Evolutionary conservation across 1,140 invertebrate genomes (phyloP), one percentile per base, ranked within the genome.

Genomic region (Drosophila subobscura): DNA sequence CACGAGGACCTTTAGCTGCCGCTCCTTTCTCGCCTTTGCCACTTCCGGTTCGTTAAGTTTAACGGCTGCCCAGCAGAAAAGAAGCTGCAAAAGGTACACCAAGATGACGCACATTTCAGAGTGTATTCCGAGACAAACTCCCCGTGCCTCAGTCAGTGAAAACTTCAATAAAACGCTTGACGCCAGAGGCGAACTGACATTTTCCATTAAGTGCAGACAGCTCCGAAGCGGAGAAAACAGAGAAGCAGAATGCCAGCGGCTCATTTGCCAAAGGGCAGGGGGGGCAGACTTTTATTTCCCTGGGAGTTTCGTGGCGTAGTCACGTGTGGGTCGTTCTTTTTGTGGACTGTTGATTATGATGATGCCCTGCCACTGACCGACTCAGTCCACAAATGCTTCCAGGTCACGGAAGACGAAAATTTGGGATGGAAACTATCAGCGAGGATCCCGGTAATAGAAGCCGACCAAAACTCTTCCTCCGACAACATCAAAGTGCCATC

Each of bases 101-200:
- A 25, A 40, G 59, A 61, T 64, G 61, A 51, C 65, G 51, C 61
- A 68, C 54, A 52, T 47, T 45, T 64, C 64, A 54, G 56, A 51
- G 58, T 55, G 66, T 65, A 47, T 71, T 50, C 29, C 29, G 58
- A 56, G 37, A 45, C 7, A 3, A 8, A 33, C 29, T 8, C 0
- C 7, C 20, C 41, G n/a, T n/a, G 44, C 8, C 51, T 63, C 65
- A 44, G 61, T 60, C 60, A 52, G 68, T 89, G 73, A 45, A 89
- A 85, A 84, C 85, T 89, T 84, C 84, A 89, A 89, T 89, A 89
- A 84, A 89, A 89, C 83, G 77, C 81, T 86, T 86, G 81, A 78
- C 77, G 81, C 81, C 79, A 56, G 81, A 77, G 81, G 83, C 77
- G 61, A 81, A 88, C 81, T 86, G 83, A 86, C 83, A 86, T 86